Evolutionary conservation across 1,140 invertebrate genomes (phyloP), one percentile per base, ranked within the genome.

Genomic region (Brachionus asplanchnoidis): DNA sequence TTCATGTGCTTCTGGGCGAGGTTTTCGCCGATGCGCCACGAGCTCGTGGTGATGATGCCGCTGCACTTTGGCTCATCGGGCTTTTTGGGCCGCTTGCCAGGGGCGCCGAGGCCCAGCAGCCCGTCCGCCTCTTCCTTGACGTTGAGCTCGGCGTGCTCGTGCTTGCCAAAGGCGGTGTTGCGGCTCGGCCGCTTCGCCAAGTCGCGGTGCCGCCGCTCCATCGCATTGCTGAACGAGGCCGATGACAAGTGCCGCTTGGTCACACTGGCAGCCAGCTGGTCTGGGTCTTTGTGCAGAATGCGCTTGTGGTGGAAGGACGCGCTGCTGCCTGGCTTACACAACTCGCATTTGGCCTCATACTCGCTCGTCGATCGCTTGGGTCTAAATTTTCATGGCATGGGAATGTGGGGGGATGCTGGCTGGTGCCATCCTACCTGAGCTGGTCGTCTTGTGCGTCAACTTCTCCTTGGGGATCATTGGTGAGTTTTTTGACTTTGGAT

Each of bases 21-120:
- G n/a, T 26, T 12, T 46, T 82, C 79, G 32, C 53, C 79, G n/a
- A 68, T 20, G 20, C 79, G 50, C 79, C 79, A 82, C n/a, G 79
- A 82, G 26, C 79, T 82, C 0, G 79, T 82, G 0, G 79, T 82
- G 20, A 82, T 82, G 6, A 82, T 46, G 8, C 12, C 73, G 20
- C 20, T 73, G 12, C 1, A 17, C 28, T 77, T 77, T 7, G 32
- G 17, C 40, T 80, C 26, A 17, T 56, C 44, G 26, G 42, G n/a
- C 60, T 36, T 65, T 65, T 68, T 82, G 17, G 14, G n/a, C 12
- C 9, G 46, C 26, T 80, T 80, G 28, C 20, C 44, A 1, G 78
- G 1, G 32, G 2, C 32, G 17, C 14, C 46, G 6, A 77, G 26
- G 20, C 73, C 73, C 0, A 77, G 46, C 20, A 77, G 26, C 0